A percentile compares a stretch with the other conserved stretches of the same genome.
Evolutionary conservation across 1,140 invertebrate species (phyloP).

Genomic region (Zophobas atratus): DNA sequence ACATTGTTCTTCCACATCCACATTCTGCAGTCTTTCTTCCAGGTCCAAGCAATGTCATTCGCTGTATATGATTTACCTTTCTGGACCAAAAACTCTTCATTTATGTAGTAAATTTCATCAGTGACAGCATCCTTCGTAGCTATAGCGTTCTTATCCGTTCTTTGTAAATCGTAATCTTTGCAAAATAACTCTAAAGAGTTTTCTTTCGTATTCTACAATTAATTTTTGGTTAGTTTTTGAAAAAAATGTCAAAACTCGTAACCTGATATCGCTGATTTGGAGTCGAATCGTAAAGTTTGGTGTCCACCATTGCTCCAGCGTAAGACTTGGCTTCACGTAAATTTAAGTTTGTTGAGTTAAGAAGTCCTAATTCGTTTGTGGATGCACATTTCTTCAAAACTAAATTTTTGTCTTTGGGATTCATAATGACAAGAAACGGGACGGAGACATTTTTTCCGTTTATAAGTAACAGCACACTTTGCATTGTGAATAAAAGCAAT

Average conservation of each 20-base stretch:
- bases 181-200: slow-evolving; percentile 18
- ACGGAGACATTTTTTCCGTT: slow-evolving; percentile 16
- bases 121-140: slow-evolving; percentile 53
- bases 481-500: neutral
- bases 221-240: neutral
- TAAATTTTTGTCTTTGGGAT: slow-evolving; percentile 41
- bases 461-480: neutral
- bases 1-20: slow-evolving; percentile 75
- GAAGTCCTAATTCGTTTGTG: slow-evolving; percentile 48
- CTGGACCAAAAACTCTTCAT: slow-evolving; percentile 57
- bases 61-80: slow-evolving; percentile 67
- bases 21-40: slow-evolving; percentile 79
- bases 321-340: slow-evolving; percentile 70
- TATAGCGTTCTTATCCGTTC: slow-evolving; percentile 27
- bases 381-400: slow-evolving; percentile 54
- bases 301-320: slow-evolving; percentile 66
- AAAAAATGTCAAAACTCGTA: neutral
- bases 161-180: slow-evolving; percentile 38
- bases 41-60: slow-evolving; percentile 70
- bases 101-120: slow-evolving; percentile 55
- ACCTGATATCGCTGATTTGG: slow-evolving; percentile 28
- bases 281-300: slow-evolving; percentile 19
- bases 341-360: slow-evolving; percentile 42
- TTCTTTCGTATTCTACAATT: slow-evolving; percentile 18
- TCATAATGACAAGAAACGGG: slow-evolving; percentile 40